Evolutionary conservation across 2,888 invertebrate genomes (phyloP), one percentile per base, ranked within the genome.

Genomic region (Zygothrica quintamaculata): DNA sequence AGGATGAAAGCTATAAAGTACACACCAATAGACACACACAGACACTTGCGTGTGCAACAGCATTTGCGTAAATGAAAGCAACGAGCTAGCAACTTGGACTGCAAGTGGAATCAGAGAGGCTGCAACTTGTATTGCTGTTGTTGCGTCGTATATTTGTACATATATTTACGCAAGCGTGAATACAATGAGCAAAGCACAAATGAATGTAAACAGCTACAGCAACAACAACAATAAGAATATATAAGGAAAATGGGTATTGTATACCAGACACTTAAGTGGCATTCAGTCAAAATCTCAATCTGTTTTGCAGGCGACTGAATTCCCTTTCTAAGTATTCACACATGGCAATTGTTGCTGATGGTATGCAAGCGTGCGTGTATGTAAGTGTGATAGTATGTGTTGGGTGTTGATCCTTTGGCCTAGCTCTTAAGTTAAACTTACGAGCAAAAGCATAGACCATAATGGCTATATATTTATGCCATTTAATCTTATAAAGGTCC

Each of bases 271-370:
- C 80, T 84, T 77, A 70, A 84, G 68, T 74, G 66, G 77, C 77
- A 77, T 66, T 84, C 66, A 72, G 77, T 77, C 75, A 69, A 77
- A 70, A 84, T 78, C 81, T 67, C 67, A 80, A 77, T 77, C 62
- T 84, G 74, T 61, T 79, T 79, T 79, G 69, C 87, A 84, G 74
- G 59, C 84, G 74, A 80, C 61, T 77, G 77, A 79, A 74, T 86
- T 77, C 16, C 62, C 51, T 67, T 58, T 78, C 76, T 73, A 69
- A 69, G 50, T 46, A 47, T 44, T 69, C 43, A 37, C 47, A 37
- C 43, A 37, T 33, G 36, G 16, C 25, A 31, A 13, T 15, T 43
- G 39, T 40, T 42, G 12, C 16, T 39, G 39, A n/a, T n/a, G n/a
- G n/a, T n/a, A n/a, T n/a, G n/a, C n/a, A n/a, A n/a, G n/a, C n/a